phyloP scores from a whole-genome alignment of 2,888 invertebrate genomes.

The Anaspis maculata region DNA sequence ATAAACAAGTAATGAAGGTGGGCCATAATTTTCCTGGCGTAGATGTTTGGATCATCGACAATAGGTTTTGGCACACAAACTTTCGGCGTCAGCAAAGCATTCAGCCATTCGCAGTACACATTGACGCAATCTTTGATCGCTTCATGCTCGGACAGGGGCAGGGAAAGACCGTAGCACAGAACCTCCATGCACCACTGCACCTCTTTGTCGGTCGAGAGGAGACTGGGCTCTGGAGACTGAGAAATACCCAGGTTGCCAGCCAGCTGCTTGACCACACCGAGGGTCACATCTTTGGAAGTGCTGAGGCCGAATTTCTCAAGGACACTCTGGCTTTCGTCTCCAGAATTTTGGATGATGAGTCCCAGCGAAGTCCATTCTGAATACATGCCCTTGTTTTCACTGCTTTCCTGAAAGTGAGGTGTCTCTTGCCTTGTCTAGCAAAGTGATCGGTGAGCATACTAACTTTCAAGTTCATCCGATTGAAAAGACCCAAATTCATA shows the following conservation, averaged over 20 bases:
- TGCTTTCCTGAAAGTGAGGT: slow-evolving; percentile 43
- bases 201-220: slow-evolving; percentile 76
- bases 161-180: slow-evolving; percentile 82
- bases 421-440: background rate
- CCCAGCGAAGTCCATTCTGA: slow-evolving; percentile 76
- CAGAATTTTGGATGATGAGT: slow-evolving; percentile 55
- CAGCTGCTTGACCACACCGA: slow-evolving; percentile 72
- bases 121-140: slow-evolving; percentile 93
- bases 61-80: slow-evolving; percentile 85
- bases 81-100: slow-evolving; percentile 78
- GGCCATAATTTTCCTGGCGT: slow-evolving; percentile 81
- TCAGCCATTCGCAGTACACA: slow-evolving; percentile 95
- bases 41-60: slow-evolving; percentile 80
- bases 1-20: slow-evolving; percentile 93
- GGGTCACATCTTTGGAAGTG: slow-evolving; percentile 73
- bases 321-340: slow-evolving; percentile 57
- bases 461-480: slow-evolving; percentile 73
- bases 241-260: slow-evolving; percentile 62
- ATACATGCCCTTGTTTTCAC: slow-evolving; percentile 68
- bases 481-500: slow-evolving; percentile 79
- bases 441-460: slow-evolving; percentile 17
- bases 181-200: slow-evolving; percentile 83
- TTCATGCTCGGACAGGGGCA: slow-evolving; percentile 86
- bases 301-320: slow-evolving; percentile 64
- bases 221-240: slow-evolving; percentile 70